A percentile compares a stretch with the other conserved stretches of the same genome.
Conservation (phyloP, 1,140 invertebrate genomes). For the Euwallacea similis region DNA sequence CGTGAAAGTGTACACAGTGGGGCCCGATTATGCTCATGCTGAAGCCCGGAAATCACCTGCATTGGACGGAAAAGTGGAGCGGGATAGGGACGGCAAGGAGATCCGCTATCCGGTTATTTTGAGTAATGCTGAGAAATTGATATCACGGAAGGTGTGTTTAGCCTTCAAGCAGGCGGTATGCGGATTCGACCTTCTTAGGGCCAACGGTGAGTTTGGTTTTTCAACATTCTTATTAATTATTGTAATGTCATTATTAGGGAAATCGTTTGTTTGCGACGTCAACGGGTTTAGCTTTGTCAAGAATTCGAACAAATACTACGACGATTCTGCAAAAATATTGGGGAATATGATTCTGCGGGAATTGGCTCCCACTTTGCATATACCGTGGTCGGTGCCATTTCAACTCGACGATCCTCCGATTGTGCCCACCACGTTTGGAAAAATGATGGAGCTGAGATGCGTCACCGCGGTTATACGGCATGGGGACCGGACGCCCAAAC, state of each 20-base stretch:
- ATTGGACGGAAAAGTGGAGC: constrained; percentile 96
- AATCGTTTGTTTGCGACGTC: constrained; percentile 99
- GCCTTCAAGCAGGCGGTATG: constrained; percentile 99
- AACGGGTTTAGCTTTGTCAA: constrained; percentile 99
- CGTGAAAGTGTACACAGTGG: constrained; percentile 91
- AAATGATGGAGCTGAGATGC: constrained; percentile 99
- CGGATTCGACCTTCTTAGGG: constrained; percentile 92
- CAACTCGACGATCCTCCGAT: constrained; percentile 98
- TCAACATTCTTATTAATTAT: too few relatives aligned
- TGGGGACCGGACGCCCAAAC: constrained; percentile 98
- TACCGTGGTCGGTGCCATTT: constrained; percentile 95
- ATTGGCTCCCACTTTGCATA: constrained; percentile 91
- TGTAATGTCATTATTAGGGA: constrained; percentile 49
- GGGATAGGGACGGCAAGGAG: constrained; percentile 98
- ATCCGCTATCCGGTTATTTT: constrained; percentile 98
- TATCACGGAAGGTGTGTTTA: constrained; percentile 95
- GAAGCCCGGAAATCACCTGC: constrained; percentile 98
- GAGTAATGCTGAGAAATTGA: constrained; percentile 97
- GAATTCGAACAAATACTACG: constrained; percentile 99
- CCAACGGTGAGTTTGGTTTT: constrained; percentile 79
- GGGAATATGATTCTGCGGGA: constrained; percentile 87
- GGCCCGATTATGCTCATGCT: constrained; percentile 98
- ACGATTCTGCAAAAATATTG: constrained; percentile 98
- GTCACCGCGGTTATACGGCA: constrained; percentile 98
- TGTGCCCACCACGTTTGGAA: constrained; percentile 97